Conservation (phyloP, 2,888 invertebrate genomes). For the Caenorhabditis japonica region DNA sequence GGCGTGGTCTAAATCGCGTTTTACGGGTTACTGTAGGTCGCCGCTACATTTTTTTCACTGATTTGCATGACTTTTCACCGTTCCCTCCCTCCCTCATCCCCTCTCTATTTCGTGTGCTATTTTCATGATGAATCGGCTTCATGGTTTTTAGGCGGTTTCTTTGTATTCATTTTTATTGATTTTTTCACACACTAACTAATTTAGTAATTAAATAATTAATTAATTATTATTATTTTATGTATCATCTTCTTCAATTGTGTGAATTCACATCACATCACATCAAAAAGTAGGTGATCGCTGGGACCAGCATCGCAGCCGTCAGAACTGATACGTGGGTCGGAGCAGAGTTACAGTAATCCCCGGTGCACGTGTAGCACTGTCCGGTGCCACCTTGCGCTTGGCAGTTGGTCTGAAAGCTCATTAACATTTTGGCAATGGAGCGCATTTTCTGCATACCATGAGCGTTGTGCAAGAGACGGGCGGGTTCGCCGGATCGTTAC, state of each 20-base stretch:
- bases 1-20: too few species aligned
- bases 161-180: slow-evolving; percentile 1
- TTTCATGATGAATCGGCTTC: slow-evolving; percentile 25
- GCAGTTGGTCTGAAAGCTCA: slow-evolving; percentile 46
- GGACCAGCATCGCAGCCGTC: slow-evolving; percentile 7
- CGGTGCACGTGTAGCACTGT: slow-evolving; percentile 46
- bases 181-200: slow-evolving; percentile 11
- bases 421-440: not conserved
- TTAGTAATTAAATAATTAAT: not conserved
- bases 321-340: slow-evolving; percentile 23
- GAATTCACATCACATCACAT: not conserved
- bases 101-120: slow-evolving; percentile 26
- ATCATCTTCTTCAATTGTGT: not conserved
- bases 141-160: slow-evolving; percentile 5
- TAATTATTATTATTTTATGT: not conserved
- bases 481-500: slow-evolving; percentile 47
- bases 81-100: slow-evolving; percentile 3
- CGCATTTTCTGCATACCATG: slow-evolving; percentile 6
- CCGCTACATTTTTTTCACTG: slow-evolving; percentile 13
- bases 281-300: slow-evolving; percentile 15
- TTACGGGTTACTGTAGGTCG: too few species aligned
- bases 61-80: slow-evolving; percentile 43
- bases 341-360: slow-evolving; percentile 46
- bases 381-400: slow-evolving; percentile 47
- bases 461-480: slow-evolving; percentile 36